Conservation (phyloP, 2,888 invertebrate genomes). For the Stomorhina lunata region DNA sequence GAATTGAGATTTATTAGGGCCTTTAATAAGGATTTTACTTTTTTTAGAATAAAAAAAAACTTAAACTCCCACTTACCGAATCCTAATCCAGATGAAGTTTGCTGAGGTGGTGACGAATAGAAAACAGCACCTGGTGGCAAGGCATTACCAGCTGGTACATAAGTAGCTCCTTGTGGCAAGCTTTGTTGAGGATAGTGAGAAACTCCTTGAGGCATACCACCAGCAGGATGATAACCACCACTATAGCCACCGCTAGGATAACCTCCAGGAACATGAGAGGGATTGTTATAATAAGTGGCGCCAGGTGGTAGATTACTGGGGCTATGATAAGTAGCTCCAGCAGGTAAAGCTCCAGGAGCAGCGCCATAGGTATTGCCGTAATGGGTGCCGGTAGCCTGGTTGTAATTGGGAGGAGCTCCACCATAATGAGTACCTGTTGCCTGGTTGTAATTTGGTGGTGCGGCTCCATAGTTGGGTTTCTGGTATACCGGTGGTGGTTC, state of each 20-base stretch:
- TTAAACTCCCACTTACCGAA: conserved; percentile 73
- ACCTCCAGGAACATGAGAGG: conserved; percentile 62
- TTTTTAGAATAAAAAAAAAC: background rate
- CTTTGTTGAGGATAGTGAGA: conserved; percentile 67
- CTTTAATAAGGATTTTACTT: too few relatives aligned
- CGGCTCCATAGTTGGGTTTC: conserved; percentile 72
- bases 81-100: conserved; percentile 77
- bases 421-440: conserved; percentile 73
- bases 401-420: conserved; percentile 69
- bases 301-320: conserved; percentile 72
- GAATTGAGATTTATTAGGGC: too few relatives aligned
- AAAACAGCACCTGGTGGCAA: conserved; percentile 74
- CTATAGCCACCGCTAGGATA: conserved; percentile 69
- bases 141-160: conserved; percentile 70
- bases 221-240: conserved; percentile 67
- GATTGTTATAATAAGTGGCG: conserved; percentile 69
- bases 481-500: conserved; percentile 76
- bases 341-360: conserved; percentile 69
- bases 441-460: conserved; percentile 73
- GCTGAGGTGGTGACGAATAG: conserved; percentile 74
- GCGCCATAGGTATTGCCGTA: too few relatives aligned
- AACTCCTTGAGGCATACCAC: conserved; percentile 67
- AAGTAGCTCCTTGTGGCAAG: conserved; percentile 73
- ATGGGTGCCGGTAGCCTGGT: too few relatives aligned
- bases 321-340: conserved; percentile 73